These are phyloP conservation scores for Lasius fuliginosus DNA, from an alignment of 2,888 invertebrate genomes.

Conservation along the genomic window DNA sequence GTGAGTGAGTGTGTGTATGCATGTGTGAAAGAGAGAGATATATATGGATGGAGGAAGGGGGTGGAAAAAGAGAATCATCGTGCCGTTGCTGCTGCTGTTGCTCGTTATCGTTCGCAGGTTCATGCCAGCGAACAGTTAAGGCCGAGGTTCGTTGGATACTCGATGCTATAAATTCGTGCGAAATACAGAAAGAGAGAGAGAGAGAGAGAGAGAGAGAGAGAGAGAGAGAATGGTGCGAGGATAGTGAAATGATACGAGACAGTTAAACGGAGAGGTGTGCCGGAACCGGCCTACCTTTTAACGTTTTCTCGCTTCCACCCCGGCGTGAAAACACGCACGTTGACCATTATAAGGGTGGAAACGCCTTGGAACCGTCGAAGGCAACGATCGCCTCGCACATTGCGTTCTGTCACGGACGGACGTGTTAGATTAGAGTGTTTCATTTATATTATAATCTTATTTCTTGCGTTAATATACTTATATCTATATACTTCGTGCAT, in stretches of 20 bases:
- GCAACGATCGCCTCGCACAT: conserved; percentile 36
- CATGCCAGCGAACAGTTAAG: conserved; percentile 85
- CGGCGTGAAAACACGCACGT: conserved; percentile 81
- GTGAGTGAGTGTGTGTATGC: neutral
- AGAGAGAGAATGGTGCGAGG: conserved; percentile 55
- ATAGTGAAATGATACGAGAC: conserved; percentile 81
- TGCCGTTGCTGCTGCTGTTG: conserved; percentile 65
- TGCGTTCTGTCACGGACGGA: conserved; percentile 48
- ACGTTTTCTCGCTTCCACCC: conserved; percentile 81
- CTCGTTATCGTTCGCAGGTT: conserved; percentile 82
- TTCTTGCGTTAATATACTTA: neutral
- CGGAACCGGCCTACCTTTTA: conserved; percentile 86
- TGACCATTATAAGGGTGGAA: conserved; percentile 80
- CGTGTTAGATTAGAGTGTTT: neutral
- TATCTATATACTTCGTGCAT: neutral
- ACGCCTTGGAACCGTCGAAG: conserved; percentile 75
- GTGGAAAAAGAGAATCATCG: conserved; percentile 36
- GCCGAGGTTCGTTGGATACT: conserved; percentile 75
- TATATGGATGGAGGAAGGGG: conserved; percentile 18
- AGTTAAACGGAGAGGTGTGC: conserved; percentile 85
- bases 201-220: conserved; percentile 64
- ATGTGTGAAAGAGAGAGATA: neutral
- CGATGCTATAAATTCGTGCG: conserved; percentile 84
- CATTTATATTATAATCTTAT: neutral
- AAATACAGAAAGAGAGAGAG: conserved; percentile 80